These are phyloP conservation scores for Tipula unca DNA, from an alignment of 2,888 invertebrate genomes.

Conservation along the genomic window DNA sequence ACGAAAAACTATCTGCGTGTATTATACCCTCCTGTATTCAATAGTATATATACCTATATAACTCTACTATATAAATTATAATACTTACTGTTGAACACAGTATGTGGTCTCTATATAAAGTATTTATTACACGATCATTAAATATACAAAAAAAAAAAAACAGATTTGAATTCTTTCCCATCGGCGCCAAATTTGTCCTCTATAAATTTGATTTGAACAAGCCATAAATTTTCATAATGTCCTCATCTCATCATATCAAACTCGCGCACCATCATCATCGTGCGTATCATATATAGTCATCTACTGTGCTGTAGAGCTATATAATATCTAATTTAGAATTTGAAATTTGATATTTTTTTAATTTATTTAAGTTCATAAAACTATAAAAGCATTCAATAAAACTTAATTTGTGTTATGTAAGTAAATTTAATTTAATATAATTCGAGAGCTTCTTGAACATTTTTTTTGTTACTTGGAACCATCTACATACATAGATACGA, in stretches of 20 bases:
- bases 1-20: no score
- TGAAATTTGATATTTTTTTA: background rate
- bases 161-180: background rate
- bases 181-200: background rate
- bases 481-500: no score
- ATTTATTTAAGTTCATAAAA: slow-evolving; percentile 1
- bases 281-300: background rate
- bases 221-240: background rate
- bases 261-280: background rate
- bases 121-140: background rate
- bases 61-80: background rate
- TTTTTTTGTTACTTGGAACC: no score
- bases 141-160: background rate
- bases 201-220: background rate
- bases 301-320: background rate
- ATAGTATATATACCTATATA: no score
- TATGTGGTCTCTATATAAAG: background rate
- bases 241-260: background rate
- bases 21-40: background rate
- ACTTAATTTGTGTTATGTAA: background rate
- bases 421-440: no score
- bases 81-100: background rate
- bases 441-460: no score
- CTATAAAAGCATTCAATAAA: no score
- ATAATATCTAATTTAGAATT: background rate